Conservation (phyloP, 2,797 vertebrate genomes). For the Anniella stebbinsi region DNA sequence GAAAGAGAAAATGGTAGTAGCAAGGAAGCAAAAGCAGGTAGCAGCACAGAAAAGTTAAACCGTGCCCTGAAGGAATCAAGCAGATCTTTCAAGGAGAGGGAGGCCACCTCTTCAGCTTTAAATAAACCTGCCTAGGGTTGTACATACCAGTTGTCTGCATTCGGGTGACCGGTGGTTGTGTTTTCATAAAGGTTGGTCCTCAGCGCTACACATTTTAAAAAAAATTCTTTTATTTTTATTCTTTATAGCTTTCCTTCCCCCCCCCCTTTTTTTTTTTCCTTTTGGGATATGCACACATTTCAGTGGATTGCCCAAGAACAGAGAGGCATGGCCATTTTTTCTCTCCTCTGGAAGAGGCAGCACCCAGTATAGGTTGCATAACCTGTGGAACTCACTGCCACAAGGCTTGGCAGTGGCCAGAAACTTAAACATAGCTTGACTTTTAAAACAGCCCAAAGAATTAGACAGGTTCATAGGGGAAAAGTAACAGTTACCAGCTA, state of each 20-base stretch:
- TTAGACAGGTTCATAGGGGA: background rate
- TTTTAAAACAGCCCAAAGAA: background rate
- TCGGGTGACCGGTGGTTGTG: background rate
- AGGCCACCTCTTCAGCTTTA: background rate
- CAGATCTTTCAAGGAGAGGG: background rate
- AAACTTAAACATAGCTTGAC: background rate
- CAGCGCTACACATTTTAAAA: too few relatives aligned
- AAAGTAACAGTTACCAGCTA: background rate
- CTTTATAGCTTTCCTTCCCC: too few relatives aligned
- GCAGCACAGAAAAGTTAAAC: background rate
- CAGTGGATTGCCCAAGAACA: too few relatives aligned
- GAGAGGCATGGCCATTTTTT: background rate
- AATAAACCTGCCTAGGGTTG: background rate
- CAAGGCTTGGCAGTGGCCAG: background rate
- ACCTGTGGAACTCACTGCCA: background rate
- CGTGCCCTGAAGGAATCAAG: background rate
- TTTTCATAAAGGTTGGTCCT: background rate
- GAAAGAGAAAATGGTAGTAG: slow-evolving; percentile 17
- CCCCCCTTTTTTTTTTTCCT: too few relatives aligned
- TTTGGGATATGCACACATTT: background rate
- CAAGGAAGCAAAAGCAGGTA: background rate
- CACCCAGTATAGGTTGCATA: background rate
- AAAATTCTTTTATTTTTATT: background rate
- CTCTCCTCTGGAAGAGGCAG: background rate
- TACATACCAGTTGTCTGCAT: background rate